phyloP scores from a whole-genome alignment of 2,888 invertebrate species.

The Spilosoma lubricipeda region DNA sequence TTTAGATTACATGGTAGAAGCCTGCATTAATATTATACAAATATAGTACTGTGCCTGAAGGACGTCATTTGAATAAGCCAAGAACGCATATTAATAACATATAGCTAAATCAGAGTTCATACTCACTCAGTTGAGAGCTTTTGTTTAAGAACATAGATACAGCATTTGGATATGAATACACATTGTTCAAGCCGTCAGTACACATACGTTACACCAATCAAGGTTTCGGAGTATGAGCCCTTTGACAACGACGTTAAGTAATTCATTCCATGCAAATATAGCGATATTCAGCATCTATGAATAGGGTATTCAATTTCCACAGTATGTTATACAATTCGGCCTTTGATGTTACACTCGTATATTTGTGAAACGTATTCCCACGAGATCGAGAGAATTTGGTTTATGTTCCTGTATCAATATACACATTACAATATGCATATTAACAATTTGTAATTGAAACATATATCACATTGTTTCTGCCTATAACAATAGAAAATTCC shows the following conservation, averaged over 20 bases:
- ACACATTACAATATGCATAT: slow-evolving; percentile 4
- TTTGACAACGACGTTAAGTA: slow-evolving; percentile 56
- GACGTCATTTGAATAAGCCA: slow-evolving; percentile 15
- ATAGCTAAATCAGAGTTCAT: slow-evolving; percentile 8
- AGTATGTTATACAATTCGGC: slow-evolving; percentile 48
- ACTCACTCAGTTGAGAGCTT: slow-evolving; percentile 9
- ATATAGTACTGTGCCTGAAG: slow-evolving; percentile 10
- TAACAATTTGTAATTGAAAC: slow-evolving; percentile 31
- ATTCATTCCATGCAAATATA: slow-evolving; percentile 60
- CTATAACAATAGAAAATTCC: not conserved
- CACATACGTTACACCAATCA: slow-evolving; percentile 39
- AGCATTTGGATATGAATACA: not conserved
- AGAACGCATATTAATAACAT: slow-evolving; percentile 14
- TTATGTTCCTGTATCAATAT: slow-evolving; percentile 32
- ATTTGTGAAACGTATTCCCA: slow-evolving; percentile 44
- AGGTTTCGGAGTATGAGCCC: slow-evolving; percentile 40
- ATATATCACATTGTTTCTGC: not conserved
- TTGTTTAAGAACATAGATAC: slow-evolving; percentile 14
- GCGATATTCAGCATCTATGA: slow-evolving; percentile 50
- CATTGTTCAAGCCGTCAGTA: slow-evolving; percentile 16
- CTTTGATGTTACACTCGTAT: slow-evolving; percentile 49
- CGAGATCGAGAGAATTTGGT: slow-evolving; percentile 33
- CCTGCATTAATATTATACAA: slow-evolving; percentile 13
- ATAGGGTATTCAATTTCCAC: slow-evolving; percentile 57
- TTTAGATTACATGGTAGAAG: slow-evolving; percentile 16